These are phyloP conservation scores for Epinephelus coioides DNA, from an alignment of 2,797 vertebrate genomes.

Conservation along the genomic window DNA sequence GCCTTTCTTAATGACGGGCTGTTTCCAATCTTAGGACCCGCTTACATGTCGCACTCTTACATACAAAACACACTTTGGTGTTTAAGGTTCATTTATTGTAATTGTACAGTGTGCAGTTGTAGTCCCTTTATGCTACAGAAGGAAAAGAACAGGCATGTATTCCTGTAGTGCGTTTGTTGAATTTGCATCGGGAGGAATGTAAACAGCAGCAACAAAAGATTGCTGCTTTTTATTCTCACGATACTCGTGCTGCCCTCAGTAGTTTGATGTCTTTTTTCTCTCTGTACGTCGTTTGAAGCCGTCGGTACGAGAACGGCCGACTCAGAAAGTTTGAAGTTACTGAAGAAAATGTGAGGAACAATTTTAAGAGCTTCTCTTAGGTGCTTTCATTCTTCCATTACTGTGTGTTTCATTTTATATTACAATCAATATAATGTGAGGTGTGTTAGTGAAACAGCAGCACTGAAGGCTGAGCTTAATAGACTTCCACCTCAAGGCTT, in stretches of 20 bases:
- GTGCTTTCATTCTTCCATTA: conserved; percentile 9
- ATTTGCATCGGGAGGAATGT: too few relatives aligned
- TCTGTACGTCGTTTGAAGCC: neutral
- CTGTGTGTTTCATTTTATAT: conserved; percentile 40
- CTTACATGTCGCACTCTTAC: neutral
- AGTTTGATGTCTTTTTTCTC: neutral
- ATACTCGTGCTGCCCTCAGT: neutral
- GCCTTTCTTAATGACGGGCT: neutral
- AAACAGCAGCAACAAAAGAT: too few relatives aligned
- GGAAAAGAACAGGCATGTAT: too few relatives aligned
- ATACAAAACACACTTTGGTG: too few relatives aligned
- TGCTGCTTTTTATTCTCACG: conserved; percentile 8
- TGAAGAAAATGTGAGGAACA: neutral
- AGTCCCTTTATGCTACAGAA: too few relatives aligned
- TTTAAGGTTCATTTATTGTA: too few relatives aligned
- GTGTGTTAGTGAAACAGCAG: conserved; percentile 37
- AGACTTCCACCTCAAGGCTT: conserved; percentile 45
- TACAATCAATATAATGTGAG: conserved; percentile 54
- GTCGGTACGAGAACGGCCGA: neutral
- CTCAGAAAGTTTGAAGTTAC: neutral
- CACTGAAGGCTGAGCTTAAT: conserved; percentile 46
- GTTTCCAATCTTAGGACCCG: neutral
- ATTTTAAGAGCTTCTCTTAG: neutral
- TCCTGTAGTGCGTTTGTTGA: too few relatives aligned
- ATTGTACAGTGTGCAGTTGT: too few relatives aligned